Evolutionary conservation across 1,140 invertebrate species (phyloP), one percentile per base, ranked within the genome.

Genomic region (Dendroctonus ponderosae): DNA sequence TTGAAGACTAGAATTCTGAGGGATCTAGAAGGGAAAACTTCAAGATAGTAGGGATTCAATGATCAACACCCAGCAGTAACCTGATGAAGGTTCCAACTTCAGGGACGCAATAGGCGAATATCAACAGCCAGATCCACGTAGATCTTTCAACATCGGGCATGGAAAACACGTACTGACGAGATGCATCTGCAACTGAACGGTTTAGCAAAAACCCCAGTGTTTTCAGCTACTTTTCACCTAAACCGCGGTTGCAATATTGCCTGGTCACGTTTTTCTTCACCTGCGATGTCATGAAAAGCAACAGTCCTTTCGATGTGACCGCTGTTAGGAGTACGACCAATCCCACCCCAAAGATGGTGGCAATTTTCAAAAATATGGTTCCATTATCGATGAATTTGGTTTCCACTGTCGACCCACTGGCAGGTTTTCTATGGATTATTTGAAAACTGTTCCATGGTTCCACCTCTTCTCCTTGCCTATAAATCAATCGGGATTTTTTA

Each of bases 271-370:
- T 86, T 70, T 87, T 85, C 73, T 85, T 86, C 37, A 95, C 81
- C 77, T 94, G 92, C 68, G 92, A 94, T 5, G 92, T 93, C 92
- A 96, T 95, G 75, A 96, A 91, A 46, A 95, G 84, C 51, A 93
- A 82, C 44, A 89, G 88, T 66, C 89, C 90, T 81, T 96, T 96
- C 64, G 93, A 88, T 57, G 94, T 80, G 46, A 94, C 90, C 15
- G 91, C 91, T 62, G 87, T 86, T 6, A 80, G 85, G 46, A 96
- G 82, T 48, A 96, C 92, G 66, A 94, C 86, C 37, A 89, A 76
- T 77, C 94, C 95, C 54, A 63, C 61, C 8, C 57, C 9, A 39
- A 62, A 37, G 38, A 68, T 56, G 37, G 66, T 57, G 7, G 40
- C 56, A 9, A 66, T 11, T 60, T 66, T 66, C 5, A 66, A 44